phyloP scores from a whole-genome alignment of 2,888 invertebrate genomes.

The Limnephilus lunatus region DNA sequence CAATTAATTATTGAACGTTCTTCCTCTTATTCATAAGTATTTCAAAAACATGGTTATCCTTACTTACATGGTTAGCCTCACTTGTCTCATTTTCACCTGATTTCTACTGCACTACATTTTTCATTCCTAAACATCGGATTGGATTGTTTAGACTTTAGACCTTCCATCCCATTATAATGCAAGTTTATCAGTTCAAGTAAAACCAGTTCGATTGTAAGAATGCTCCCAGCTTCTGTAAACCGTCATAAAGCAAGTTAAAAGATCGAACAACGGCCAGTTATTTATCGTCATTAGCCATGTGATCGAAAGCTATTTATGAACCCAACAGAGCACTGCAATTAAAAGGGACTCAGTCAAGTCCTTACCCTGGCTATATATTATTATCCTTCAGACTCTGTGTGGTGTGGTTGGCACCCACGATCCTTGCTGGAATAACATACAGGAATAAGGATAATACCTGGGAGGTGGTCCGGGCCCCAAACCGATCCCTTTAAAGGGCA shows the following conservation, averaged over 20 bases:
- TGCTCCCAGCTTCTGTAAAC: neutral
- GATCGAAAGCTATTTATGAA: slow-evolving; percentile 51
- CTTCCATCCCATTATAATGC: neutral
- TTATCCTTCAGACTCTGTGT: slow-evolving; percentile 9
- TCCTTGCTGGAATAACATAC: neutral
- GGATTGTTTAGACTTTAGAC: neutral
- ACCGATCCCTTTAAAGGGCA: slow-evolving; percentile 25
- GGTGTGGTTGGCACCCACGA: slow-evolving; percentile 8
- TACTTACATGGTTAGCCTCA: neutral
- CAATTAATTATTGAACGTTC: neutral
- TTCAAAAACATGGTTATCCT: neutral
- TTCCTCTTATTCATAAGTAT: neutral
- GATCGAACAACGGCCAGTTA: neutral
- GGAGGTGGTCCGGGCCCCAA: slow-evolving; percentile 59
- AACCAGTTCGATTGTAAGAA: neutral
- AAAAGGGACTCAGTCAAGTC: slow-evolving; percentile 30
- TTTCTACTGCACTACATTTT: neutral
- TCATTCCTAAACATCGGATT: neutral
- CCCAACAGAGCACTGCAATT: slow-evolving; percentile 45
- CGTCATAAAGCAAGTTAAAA: neutral
- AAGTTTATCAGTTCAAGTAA: neutral
- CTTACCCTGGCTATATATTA: slow-evolving; percentile 38
- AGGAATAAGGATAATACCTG: slow-evolving; percentile 46
- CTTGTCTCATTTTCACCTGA: neutral
- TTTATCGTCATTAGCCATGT: slow-evolving; percentile 36